Evolutionary conservation across 2,113 vertebrate genomes (phyloP).

Genomic region (Leptodactylus fuscus): DNA sequence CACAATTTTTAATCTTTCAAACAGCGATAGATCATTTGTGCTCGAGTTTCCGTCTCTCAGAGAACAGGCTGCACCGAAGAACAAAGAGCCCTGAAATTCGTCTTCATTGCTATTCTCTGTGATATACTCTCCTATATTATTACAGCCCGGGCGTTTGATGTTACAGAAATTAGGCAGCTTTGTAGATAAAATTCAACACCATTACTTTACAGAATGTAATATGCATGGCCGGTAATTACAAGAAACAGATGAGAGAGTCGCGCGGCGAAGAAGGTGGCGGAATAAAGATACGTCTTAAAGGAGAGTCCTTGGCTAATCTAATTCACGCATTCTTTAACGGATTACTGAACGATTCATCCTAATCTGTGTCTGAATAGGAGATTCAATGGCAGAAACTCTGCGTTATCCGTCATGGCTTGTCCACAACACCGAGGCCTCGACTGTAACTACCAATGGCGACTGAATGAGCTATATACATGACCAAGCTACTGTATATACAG

Average conservation of each 20-base stretch:
- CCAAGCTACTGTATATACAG: no score
- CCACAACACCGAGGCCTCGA: not conserved
- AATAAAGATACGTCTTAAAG: constrained; percentile 10
- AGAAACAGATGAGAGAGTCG: not conserved
- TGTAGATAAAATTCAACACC: constrained; percentile 41
- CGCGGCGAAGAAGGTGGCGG: not conserved
- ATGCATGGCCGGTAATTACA: constrained; percentile 38
- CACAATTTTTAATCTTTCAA: constrained; percentile 42
- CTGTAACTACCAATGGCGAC: no score
- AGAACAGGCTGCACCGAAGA: constrained; percentile 11
- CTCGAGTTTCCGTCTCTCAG: constrained; percentile 35
- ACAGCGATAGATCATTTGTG: constrained; percentile 41
- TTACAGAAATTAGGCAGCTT: constrained; percentile 35
- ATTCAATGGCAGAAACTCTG: not conserved
- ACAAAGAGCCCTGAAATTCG: constrained; percentile 21
- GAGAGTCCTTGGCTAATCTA: constrained; percentile 13
- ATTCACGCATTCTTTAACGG: constrained; percentile 5
- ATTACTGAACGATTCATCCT: constrained; percentile 4
- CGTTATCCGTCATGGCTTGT: not conserved
- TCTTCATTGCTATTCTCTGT: constrained; percentile 30
- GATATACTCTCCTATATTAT: constrained; percentile 42
- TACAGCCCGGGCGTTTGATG: constrained; percentile 29
- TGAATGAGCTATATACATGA: no score
- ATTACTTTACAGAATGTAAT: constrained; percentile 35
- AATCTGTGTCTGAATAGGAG: not conserved